Evolutionary conservation across 2,797 vertebrate genomes (phyloP).

Genomic region (Phylloscopus collybita): DNA sequence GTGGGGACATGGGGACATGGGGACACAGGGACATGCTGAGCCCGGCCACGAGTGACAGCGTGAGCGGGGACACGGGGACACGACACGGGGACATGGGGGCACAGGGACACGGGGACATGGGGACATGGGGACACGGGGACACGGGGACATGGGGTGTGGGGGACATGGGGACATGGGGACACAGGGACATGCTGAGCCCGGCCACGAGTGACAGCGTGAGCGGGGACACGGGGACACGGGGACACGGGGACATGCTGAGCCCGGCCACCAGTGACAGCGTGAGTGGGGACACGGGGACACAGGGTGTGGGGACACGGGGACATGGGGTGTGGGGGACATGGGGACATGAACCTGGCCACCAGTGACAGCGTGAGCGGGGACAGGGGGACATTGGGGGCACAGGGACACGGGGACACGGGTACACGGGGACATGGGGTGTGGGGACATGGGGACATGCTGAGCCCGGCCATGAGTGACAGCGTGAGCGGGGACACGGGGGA

Average conservation of each 20-base stretch:
- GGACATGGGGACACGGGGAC: not conserved
- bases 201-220: conserved; percentile 87
- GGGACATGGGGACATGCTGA: not conserved
- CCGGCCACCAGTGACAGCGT: too few relatives aligned
- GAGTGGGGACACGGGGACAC: too few relatives aligned
- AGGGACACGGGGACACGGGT: too few relatives aligned
- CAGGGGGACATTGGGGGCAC: not conserved
- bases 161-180: not conserved
- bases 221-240: not conserved
- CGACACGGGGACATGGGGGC: not conserved
- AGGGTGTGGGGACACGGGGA: not conserved
- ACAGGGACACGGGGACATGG: too few relatives aligned
- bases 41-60: too few relatives aligned
- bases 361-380: too few relatives aligned
- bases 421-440: not conserved
- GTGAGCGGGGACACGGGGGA: too few relatives aligned
- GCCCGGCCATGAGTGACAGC: too few relatives aligned
- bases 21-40: too few relatives aligned
- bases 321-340: too few relatives aligned
- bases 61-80: too few relatives aligned
- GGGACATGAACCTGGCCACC: too few relatives aligned
- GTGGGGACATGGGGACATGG: not conserved
- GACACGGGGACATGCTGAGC: not conserved
- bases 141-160: not conserved
- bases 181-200: conserved; percentile 84